Base-by-base conservation (phyloP, 2,113 vertebrate species). In the Psephotus haematonotus region DNA sequence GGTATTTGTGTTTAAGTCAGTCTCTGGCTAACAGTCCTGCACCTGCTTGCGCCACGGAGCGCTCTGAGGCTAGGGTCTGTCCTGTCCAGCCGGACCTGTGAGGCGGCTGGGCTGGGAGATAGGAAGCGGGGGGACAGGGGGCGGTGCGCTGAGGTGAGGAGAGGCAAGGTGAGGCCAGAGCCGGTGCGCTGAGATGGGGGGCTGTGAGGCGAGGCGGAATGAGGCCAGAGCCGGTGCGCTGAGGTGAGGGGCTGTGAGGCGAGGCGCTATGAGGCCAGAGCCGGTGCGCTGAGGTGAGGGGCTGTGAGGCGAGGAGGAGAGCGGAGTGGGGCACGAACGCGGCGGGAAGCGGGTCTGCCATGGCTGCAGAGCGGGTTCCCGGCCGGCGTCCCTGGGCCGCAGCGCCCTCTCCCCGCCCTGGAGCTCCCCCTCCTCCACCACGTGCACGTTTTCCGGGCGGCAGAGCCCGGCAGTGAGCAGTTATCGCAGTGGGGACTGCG, bases 381-480 rank as follows among this genome's bases (percentile, higher is more conserved):
- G 35, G n/a, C 31, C 41, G 8, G 35, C 60, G 70, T 29, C 37
- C 29, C 37, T 50, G 11, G 60, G 71, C 79, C 47, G 55, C 70
- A 13, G 19, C 25, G 44, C 76, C 43, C 29, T 6, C 52, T 78
- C 35, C 52, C 62, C 15, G 33, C 47, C 31, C 60, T 23, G 12
- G 39, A 25, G 60, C 47, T 46, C 63, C 50, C 75, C 39, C 43
- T 83, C 79, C 63, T 77, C 60, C 63, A 37, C 43, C 93, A 95
- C 94, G 86, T 94, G 91, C 71, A n/a, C 20, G 29, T 92, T 53
- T 39, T 35, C 28, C 25, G 27, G 78, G 72, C 52, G 33, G 39
- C 17, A 17, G 53, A 71, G 19, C 46, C 80, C 29, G 37, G 65
- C 14, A 35, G 24, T 4, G 46, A 64, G n/a, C 59, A 12, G 79